A percentile compares a stretch with the other conserved stretches of the same genome.
These are phyloP conservation scores for Penaeus monodon DNA, from an alignment of 2,888 invertebrate species.

Conservation along the genomic window DNA sequence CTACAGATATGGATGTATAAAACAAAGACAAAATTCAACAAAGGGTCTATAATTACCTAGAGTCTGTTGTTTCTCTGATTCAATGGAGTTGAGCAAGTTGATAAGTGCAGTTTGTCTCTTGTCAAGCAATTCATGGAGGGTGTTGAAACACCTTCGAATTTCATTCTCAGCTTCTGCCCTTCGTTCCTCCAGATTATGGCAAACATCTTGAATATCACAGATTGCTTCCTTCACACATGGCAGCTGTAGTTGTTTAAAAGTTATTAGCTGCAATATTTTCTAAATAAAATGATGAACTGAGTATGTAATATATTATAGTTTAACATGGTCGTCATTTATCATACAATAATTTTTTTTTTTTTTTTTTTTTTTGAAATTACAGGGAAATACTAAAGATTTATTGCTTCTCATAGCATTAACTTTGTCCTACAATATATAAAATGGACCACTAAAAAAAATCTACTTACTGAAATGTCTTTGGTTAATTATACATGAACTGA, in stretches of 20 bases:
- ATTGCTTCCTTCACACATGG: constrained; percentile 67
- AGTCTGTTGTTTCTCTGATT: constrained; percentile 68
- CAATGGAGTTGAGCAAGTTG: constrained; percentile 68
- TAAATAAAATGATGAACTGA: no score
- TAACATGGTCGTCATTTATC: no score
- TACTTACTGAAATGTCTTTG: no score
- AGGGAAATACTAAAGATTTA: no score
- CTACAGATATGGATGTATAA: neutral
- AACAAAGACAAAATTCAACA: neutral
- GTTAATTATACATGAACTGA: neutral
- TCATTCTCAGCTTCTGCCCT: constrained; percentile 65
- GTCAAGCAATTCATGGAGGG: constrained; percentile 68
- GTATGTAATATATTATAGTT: no score
- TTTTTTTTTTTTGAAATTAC: no score
- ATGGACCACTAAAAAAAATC: no score
- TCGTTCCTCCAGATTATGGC: constrained; percentile 65
- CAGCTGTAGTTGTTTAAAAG: constrained; percentile 62
- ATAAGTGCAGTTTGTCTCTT: constrained; percentile 69
- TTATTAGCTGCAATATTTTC: neutral
- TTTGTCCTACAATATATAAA: no score
- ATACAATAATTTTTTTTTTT: no score
- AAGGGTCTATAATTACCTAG: constrained; percentile 66
- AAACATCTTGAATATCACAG: constrained; percentile 66
- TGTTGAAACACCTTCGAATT: constrained; percentile 69
- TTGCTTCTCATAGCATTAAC: no score